Evolutionary conservation across 2,888 invertebrate genomes (phyloP).

Genomic region (Acleris emargana): DNA sequence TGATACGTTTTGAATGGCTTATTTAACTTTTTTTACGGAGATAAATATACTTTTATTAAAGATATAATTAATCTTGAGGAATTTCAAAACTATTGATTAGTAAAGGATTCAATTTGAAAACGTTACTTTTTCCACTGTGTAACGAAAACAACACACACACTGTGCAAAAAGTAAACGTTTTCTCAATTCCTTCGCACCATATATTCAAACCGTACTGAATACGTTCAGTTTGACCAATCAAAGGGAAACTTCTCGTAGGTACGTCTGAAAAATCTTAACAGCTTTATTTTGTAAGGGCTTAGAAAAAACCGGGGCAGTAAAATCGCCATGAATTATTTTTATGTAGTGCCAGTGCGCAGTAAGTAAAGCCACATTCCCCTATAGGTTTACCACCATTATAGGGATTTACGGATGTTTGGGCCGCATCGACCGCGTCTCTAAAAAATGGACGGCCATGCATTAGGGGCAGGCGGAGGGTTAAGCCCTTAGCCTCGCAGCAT

Average conservation of each 20-base stretch:
- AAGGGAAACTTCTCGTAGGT: no score
- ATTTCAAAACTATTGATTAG: no score
- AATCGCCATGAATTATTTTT: conserved; percentile 33
- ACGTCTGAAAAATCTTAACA: neutral
- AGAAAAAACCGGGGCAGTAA: conserved; percentile 12
- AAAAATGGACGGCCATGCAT: conserved; percentile 70
- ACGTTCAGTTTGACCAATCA: no score
- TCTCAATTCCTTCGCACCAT: no score
- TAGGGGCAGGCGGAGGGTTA: conserved; percentile 59
- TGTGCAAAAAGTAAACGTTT: no score
- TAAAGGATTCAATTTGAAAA: no score
- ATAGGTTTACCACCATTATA: conserved; percentile 57
- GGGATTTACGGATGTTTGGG: conserved; percentile 69
- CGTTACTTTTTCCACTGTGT: no score
- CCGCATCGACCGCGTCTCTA: conserved; percentile 61
- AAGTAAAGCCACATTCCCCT: conserved; percentile 48
- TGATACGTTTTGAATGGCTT: neutral
- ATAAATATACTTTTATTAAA: no score
- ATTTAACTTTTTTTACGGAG: neutral
- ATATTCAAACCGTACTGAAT: no score
- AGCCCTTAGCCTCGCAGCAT: conserved; percentile 50
- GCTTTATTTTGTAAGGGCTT: neutral
- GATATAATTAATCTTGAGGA: no score
- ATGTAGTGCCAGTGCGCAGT: conserved; percentile 41
- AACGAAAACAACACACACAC: no score